These are phyloP conservation scores for Calypte anna DNA, from an alignment of 2,113 vertebrate species.

Conservation along the genomic window DNA sequence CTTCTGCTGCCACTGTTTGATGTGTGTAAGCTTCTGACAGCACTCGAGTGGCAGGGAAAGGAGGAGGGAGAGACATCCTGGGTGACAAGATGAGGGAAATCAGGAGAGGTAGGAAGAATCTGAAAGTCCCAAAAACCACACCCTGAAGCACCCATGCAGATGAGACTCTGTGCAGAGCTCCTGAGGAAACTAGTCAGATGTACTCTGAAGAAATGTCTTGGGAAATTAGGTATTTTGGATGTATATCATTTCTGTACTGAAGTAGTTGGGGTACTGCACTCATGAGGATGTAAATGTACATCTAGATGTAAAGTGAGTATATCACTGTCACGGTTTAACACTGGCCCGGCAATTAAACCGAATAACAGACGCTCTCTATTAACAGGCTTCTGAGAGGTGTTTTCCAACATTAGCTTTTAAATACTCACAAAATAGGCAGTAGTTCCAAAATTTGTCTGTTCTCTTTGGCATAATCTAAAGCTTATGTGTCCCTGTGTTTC, in stretches of 20 bases:
- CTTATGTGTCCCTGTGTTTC: background rate
- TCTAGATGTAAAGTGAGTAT: background rate
- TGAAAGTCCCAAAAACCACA: fast-evolving
- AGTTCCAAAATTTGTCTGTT: background rate
- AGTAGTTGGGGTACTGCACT: background rate
- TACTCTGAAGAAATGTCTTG: background rate
- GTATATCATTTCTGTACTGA: fast-evolving
- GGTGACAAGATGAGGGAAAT: background rate
- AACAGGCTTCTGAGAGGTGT: background rate
- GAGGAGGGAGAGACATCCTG: background rate
- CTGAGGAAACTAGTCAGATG: background rate
- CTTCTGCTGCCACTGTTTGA: background rate
- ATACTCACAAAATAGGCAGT: background rate
- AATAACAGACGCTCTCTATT: too few relatives aligned
- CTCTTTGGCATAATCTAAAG: background rate
- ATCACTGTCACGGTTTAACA: too few relatives aligned
- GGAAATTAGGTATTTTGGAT: background rate
- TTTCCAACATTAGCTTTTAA: background rate
- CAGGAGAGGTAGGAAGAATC: background rate
- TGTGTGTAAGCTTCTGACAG: background rate
- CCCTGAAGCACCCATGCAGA: background rate
- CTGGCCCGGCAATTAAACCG: too few relatives aligned
- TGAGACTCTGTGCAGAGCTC: background rate
- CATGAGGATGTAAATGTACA: background rate
- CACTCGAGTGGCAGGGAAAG: fast-evolving